Conservation (phyloP, 1,140 invertebrate species). For the Leptinotarsa texana region DNA sequence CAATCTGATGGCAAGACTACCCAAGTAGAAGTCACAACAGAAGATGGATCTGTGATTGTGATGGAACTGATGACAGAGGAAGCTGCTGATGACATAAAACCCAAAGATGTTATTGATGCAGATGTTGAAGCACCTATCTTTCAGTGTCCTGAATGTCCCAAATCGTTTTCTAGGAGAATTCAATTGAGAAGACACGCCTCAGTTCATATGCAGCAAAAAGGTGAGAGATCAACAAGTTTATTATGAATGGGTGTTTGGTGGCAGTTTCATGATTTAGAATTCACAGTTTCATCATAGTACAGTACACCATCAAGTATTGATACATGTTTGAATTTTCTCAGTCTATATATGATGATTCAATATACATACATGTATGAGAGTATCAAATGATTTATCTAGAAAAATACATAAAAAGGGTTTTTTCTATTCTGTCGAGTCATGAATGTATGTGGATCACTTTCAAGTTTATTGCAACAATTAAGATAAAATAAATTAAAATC, state of each 20-base stretch:
- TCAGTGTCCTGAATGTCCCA: conserved; percentile 63
- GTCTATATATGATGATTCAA: too few relatives aligned
- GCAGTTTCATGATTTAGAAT: too few relatives aligned
- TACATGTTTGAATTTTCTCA: too few relatives aligned
- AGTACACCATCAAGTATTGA: too few relatives aligned
- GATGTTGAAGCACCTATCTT: conserved; percentile 62
- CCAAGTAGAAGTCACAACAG: conserved; percentile 57
- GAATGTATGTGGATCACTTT: too few relatives aligned
- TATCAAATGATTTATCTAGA: too few relatives aligned
- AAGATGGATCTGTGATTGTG: conserved; percentile 55
- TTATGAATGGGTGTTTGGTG: not conserved
- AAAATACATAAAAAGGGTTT: too few relatives aligned
- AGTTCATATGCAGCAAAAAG: conserved; percentile 64
- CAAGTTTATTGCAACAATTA: too few relatives aligned
- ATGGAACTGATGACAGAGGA: conserved; percentile 57
- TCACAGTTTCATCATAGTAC: too few relatives aligned
- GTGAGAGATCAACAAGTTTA: conserved; percentile 12
- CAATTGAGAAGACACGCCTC: conserved; percentile 65
- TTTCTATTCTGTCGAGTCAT: too few relatives aligned
- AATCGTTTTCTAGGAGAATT: conserved; percentile 62
- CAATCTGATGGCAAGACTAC: conserved; percentile 51
- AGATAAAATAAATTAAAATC: too few relatives aligned
- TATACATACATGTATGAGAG: too few relatives aligned
- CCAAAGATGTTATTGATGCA: conserved; percentile 42
- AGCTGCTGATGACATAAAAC: conserved; percentile 30